A percentile compares a stretch with the other conserved stretches of the same genome.
Conservation (phyloP, 2,797 vertebrate genomes). For the Cyprinella venusta region DNA sequence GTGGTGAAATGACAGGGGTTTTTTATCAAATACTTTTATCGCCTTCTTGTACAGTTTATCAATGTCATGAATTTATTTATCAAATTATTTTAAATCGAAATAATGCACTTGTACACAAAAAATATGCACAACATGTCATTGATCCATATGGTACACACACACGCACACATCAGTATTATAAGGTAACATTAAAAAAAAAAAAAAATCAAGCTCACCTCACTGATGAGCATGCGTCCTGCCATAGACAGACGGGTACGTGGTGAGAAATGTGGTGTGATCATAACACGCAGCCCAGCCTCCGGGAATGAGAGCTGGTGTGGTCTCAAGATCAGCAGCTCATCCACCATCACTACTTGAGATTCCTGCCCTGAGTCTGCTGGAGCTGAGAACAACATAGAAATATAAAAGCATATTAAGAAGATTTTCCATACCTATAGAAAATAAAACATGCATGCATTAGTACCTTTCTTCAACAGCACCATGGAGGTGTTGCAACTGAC, state of each 20-base stretch:
- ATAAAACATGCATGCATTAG: neutral
- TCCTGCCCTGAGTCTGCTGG: constrained; percentile 64
- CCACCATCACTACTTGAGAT: constrained; percentile 79
- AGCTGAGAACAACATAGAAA: neutral
- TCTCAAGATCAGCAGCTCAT: constrained; percentile 79
- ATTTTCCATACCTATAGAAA: neutral
- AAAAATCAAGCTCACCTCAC: constrained; percentile 70
- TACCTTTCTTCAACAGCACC: constrained; percentile 80
- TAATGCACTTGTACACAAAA: too few species aligned
- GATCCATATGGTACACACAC: too few species aligned
- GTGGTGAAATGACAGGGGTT: too few species aligned
- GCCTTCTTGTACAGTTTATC: too few species aligned
- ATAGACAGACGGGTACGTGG: constrained; percentile 82
- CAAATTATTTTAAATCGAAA: too few species aligned
- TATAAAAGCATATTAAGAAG: neutral
- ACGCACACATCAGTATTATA: too few species aligned
- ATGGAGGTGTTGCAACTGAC: constrained; percentile 76
- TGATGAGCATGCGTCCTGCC: constrained; percentile 83
- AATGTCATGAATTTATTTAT: too few species aligned
- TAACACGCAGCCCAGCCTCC: constrained; percentile 80
- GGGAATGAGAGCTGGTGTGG: constrained; percentile 82
- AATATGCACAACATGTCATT: too few species aligned
- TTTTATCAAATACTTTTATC: too few species aligned
- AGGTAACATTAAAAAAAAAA: too few species aligned
- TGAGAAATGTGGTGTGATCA: constrained; percentile 84